These are phyloP conservation scores for Steromphala cineraria DNA, from an alignment of 2,888 invertebrate genomes.

Conservation along the genomic window DNA sequence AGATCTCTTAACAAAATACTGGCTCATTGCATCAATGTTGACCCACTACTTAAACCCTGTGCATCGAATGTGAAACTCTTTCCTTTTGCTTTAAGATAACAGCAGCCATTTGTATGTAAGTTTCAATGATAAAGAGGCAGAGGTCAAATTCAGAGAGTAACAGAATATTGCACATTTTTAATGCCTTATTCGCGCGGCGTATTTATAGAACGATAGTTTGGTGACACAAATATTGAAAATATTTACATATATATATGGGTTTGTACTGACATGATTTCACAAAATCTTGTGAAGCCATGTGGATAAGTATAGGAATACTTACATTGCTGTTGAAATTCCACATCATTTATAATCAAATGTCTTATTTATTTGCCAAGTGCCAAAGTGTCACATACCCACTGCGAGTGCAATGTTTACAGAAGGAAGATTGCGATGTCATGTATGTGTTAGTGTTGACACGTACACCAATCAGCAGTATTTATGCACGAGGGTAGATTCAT, in stretches of 20 bases:
- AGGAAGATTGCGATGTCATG: background rate
- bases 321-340: background rate
- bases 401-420: background rate
- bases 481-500: background rate
- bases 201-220: background rate
- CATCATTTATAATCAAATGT: background rate
- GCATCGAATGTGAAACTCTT: conserved; percentile 20
- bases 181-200: background rate
- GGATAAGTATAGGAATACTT: background rate
- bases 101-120: background rate
- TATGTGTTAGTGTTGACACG: background rate
- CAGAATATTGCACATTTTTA: background rate
- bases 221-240: background rate
- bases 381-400: background rate
- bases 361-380: conserved; percentile 19
- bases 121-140: too few relatives aligned
- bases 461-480: conserved; percentile 3
- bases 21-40: background rate
- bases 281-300: background rate
- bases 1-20: background rate
- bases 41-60: conserved; percentile 10
- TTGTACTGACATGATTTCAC: too few relatives aligned
- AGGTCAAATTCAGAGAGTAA: too few relatives aligned
- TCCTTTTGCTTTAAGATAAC: conserved; percentile 7
- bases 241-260: background rate